These are phyloP conservation scores for Catajapyx aquilonaris DNA, from an alignment of 1,140 invertebrate species.

Conservation along the genomic window DNA sequence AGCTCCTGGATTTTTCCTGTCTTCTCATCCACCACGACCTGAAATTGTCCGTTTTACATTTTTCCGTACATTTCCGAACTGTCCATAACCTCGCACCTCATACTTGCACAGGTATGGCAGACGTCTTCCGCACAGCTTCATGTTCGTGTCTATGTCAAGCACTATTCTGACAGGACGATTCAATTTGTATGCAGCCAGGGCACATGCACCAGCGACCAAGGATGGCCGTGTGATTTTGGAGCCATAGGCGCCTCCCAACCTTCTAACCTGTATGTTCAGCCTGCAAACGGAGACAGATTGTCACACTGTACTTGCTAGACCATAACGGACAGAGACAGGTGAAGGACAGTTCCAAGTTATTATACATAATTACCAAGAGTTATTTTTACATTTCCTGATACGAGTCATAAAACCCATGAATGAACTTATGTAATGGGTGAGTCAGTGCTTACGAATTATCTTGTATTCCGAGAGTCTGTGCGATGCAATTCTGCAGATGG, in stretches of 20 bases:
- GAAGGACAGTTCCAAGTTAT: too few relatives aligned
- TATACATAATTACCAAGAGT: too few relatives aligned
- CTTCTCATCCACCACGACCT: not conserved
- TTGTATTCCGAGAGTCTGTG: slow-evolving; percentile 16
- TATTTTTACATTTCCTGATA: too few relatives aligned
- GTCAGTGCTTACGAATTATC: slow-evolving; percentile 10
- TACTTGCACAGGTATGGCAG: slow-evolving; percentile 32
- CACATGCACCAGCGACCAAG: slow-evolving; percentile 31
- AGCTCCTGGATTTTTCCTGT: not conserved
- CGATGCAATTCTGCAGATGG: slow-evolving; percentile 14
- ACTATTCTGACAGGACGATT: slow-evolving; percentile 38
- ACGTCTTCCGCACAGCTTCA: slow-evolving; percentile 40
- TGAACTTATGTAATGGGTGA: too few relatives aligned
- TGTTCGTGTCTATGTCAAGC: slow-evolving; percentile 38
- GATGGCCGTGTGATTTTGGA: slow-evolving; percentile 34
- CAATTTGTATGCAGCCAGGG: slow-evolving; percentile 34
- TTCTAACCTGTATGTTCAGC: too few relatives aligned
- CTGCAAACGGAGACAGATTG: too few relatives aligned
- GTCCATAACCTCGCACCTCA: slow-evolving; percentile 36
- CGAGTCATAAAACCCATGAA: too few relatives aligned
- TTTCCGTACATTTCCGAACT: too few relatives aligned
- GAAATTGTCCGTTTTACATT: too few relatives aligned
- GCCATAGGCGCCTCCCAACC: slow-evolving; percentile 55
- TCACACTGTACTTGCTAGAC: too few relatives aligned
- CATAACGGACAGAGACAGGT: too few relatives aligned